Conservation (phyloP, 2,113 vertebrate species). For the Ramphastos sulfuratus region DNA sequence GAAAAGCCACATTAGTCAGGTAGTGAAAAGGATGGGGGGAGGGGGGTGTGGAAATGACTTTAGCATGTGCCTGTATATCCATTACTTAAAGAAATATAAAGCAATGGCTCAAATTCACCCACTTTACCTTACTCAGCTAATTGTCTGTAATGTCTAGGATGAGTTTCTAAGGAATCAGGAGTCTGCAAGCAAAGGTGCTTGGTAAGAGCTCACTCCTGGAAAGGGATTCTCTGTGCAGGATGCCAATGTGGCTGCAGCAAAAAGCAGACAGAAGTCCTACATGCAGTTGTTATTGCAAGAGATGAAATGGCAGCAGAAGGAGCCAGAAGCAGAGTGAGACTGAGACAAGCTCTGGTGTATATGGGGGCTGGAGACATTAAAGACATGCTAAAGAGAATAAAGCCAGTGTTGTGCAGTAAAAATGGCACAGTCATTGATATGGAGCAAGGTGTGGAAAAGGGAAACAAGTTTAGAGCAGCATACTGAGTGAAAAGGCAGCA, state of each 20-base stretch:
- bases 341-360: background rate
- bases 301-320: background rate
- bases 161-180: background rate
- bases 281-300: background rate
- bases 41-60: background rate
- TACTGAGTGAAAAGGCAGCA: background rate
- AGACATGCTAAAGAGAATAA: background rate
- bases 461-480: background rate
- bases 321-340: background rate
- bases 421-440: background rate
- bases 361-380: background rate
- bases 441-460: background rate
- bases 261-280: background rate
- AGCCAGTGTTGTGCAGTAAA: background rate
- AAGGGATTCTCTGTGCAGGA: background rate
- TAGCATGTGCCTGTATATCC: background rate
- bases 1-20: background rate
- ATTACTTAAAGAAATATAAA: background rate
- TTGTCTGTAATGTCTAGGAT: background rate
- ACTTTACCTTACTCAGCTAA: background rate
- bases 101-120: background rate
- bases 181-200: background rate
- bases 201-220: background rate
- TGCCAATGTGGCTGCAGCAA: fast-evolving
- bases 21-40: background rate